Evolutionary conservation across 2,888 invertebrate species (phyloP), one percentile per base, ranked within the genome.

Genomic region (Melipona bicolor): DNA sequence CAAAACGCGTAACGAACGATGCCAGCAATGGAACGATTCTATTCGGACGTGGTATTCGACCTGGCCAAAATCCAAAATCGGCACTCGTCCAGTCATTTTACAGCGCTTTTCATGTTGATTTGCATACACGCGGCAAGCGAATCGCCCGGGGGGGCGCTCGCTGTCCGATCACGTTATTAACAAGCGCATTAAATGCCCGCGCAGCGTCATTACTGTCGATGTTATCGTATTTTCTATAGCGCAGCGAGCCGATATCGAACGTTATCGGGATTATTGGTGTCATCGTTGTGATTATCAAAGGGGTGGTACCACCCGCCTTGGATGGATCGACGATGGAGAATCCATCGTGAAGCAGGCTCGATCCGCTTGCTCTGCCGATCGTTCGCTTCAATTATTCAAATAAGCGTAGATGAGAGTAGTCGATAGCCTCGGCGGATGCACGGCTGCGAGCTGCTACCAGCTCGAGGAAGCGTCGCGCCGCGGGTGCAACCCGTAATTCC

Each of bases 341-440:
- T 36, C 21, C 1, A 27, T 27, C 21, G 32, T 36, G 54, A 21
- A 52, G 32, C 52, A 50, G 59, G 64, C 27, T 43, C 11, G 54
- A n/a, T 52, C 32, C 49, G 56, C 62, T 50, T 72, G 27, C 6
- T 59, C 32, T 17, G 15, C 13, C 76, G 72, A 65, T 61, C 77
- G 24, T 50, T n/a, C 54, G 65, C 64, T 77, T 87, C 87, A 85
- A 91, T 91, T 91, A 91, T 91, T 91, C 87, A 88, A 90, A 91
- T 91, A 83, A 87, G 84, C 74, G 77, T 43, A 81, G 86, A 86
- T 85, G 82, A 81, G 77, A 78, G 79, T 32, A 75, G 64, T 61
- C 81, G 85, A 87, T 88, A 83, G 79, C 76, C 81, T 78, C 78
- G 83, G 72, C 73, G 77, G 77, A 76, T 69, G 56, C 36, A 61